These are phyloP conservation scores for Neotoma lepida DNA, from an alignment of 2,113 vertebrate genomes.

Conservation along the genomic window DNA sequence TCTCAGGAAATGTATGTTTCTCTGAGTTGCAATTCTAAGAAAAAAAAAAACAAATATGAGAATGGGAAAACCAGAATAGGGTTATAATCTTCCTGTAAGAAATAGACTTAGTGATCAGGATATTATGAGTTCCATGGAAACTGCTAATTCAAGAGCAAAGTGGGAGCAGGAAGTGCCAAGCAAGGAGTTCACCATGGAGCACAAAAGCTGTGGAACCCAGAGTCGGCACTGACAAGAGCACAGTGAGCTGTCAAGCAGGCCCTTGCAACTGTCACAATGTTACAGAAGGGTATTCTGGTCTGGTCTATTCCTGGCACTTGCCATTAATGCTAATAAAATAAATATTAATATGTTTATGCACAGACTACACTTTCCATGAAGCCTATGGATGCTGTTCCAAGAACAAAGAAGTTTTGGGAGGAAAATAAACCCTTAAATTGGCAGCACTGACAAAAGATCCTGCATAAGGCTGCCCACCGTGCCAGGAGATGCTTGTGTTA, in stretches of 20 bases:
- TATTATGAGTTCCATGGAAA: background rate
- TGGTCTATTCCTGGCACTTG: background rate
- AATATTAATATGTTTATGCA: background rate
- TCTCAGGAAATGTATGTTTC: background rate
- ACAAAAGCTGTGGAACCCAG: background rate
- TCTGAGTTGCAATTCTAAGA: background rate
- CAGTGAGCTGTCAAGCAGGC: rapidly evolving
- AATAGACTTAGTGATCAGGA: background rate
- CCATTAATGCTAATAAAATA: background rate
- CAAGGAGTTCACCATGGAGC: background rate
- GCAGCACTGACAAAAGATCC: background rate
- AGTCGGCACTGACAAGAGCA: background rate
- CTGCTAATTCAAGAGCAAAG: background rate
- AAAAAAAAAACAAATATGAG: background rate
- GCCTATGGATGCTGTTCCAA: background rate
- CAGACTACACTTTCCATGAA: background rate
- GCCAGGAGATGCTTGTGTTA: background rate
- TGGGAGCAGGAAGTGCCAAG: background rate
- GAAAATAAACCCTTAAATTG: slow-evolving; percentile 30
- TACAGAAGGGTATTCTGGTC: background rate
- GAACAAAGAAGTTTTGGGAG: background rate
- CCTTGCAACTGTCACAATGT: no score
- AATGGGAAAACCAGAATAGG: background rate
- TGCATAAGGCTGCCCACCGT: rapidly evolving
- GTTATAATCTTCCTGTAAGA: background rate